Percentiles rank a stretch among this genome's conserved stretches.
Conservation (phyloP, 1,140 invertebrate genomes). For the Bombus affinis region DNA sequence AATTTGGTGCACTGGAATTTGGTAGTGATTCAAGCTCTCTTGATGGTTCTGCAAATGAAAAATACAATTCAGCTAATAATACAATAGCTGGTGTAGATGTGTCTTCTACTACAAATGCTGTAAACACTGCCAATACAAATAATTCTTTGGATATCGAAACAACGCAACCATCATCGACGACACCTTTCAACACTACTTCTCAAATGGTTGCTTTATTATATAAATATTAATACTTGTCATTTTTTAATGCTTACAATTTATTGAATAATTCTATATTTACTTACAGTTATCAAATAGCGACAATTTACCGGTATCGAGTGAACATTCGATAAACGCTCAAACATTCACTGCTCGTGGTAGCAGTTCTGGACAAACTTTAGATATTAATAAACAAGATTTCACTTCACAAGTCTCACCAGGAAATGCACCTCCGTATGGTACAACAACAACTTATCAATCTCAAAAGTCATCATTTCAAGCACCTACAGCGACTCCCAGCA, state of each 20-base stretch:
- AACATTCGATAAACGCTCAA: slow-evolving; percentile 76
- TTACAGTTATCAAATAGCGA: slow-evolving; percentile 74
- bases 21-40: slow-evolving; percentile 86
- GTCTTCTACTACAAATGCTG: slow-evolving; percentile 70
- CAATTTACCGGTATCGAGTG: slow-evolving; percentile 71
- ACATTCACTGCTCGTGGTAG: slow-evolving; percentile 71
- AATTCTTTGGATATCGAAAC: slow-evolving; percentile 79
- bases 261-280: slow-evolving; percentile 15
- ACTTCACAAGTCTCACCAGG: slow-evolving; percentile 75
- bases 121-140: slow-evolving; percentile 74
- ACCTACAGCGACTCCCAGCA: slow-evolving; percentile 73
- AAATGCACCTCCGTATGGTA: slow-evolving; percentile 73
- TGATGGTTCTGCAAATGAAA: slow-evolving; percentile 82
- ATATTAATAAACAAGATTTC: slow-evolving; percentile 77
- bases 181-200: slow-evolving; percentile 74
- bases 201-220: slow-evolving; percentile 71
- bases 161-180: slow-evolving; percentile 70
- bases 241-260: background rate
- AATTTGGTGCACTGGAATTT: slow-evolving; percentile 96
- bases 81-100: slow-evolving; percentile 75
- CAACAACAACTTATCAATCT: slow-evolving; percentile 74
- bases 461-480: slow-evolving; percentile 78
- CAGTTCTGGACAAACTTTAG: slow-evolving; percentile 69
- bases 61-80: slow-evolving; percentile 74
- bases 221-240: background rate